Base-by-base conservation (phyloP, 2,797 vertebrate species). In the Acrossocheilus wenchowensis region DNA sequence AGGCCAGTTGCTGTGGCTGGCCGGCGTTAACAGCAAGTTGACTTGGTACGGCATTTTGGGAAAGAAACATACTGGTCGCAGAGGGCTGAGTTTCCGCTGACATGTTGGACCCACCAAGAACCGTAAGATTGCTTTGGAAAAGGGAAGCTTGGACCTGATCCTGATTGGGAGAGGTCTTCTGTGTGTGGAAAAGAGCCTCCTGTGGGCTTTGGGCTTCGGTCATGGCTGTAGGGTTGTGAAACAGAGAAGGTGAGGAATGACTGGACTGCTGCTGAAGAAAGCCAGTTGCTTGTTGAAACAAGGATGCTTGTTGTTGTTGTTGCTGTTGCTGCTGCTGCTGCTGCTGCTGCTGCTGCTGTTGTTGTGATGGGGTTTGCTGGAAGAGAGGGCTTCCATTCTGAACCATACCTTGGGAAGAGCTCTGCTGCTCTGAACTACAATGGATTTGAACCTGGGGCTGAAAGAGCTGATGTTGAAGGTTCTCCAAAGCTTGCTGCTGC, bases 91-190 rank as follows among this genome's bases (percentile, higher is more conserved):
- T 97, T 88, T 99, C 97, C 88, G 96, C 94, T 83, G 97, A 93
- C 88, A 96, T 94, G 15, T 94, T 94, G 90, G 97, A 91, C 85
- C 94, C 93, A 83, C 95, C 95, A 45, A 99, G 93, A 26, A 97
- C 97, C 21, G 97, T 94, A 91, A 99, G 95, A 69, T 94, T 92
- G 86, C 93, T 97, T 90, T 98, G 98, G 90, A 98, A 99, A 88
- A 99, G 94, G 0, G 97, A 93, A 6, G 97, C 94, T 91, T 99
- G 98, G 88, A 98, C 94, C 74, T 98, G 98, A 89, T 99, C 98
- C 84, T 97, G 97, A 34, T 96, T 95, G 21, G 94, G 88, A 39
- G 97, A 95, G 79, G 94, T 92, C 89, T 95, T 96, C 93, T 98
- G 98, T 89, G 93, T 94, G 87, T 95, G 96, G 91, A 98, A 99